These are phyloP conservation scores for Picathartes gymnocephalus DNA, from an alignment of 2,113 vertebrate species.

Conservation along the genomic window DNA sequence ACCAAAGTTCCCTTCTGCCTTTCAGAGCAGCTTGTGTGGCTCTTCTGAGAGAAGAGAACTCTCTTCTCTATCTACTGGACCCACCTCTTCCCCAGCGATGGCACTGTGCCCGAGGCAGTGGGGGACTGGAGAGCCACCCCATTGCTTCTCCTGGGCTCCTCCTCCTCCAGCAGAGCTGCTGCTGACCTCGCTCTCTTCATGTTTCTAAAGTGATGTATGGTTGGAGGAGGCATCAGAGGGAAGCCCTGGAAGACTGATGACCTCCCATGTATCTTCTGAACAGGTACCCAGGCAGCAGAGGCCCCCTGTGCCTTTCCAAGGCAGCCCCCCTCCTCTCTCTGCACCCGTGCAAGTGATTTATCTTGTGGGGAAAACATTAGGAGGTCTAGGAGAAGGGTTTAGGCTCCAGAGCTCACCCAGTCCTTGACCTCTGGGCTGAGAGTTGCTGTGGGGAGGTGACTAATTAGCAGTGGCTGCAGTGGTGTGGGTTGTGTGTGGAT, in stretches of 20 bases:
- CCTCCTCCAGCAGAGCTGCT: not conserved
- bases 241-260: not conserved
- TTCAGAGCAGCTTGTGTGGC: not conserved
- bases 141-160: not conserved
- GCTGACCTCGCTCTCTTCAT: not conserved
- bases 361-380: not conserved
- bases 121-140: not conserved
- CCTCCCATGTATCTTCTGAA: not conserved
- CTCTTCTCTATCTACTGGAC: not conserved
- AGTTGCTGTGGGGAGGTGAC: not conserved
- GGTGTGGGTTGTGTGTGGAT: not conserved
- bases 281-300: not conserved
- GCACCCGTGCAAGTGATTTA: not conserved
- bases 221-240: not conserved
- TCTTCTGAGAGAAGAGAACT: not conserved
- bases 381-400: not conserved
- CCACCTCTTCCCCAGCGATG: not conserved
- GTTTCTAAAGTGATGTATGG: not conserved
- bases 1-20: not conserved
- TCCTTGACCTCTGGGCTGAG: slow-evolving; percentile 24
- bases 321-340: not conserved
- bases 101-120: not conserved
- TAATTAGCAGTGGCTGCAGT: not conserved
- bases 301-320: not conserved
- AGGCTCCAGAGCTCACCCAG: slow-evolving; percentile 30